phyloP scores from a whole-genome alignment of 2,888 invertebrate species.

The Drosophila kuntzei region DNA sequence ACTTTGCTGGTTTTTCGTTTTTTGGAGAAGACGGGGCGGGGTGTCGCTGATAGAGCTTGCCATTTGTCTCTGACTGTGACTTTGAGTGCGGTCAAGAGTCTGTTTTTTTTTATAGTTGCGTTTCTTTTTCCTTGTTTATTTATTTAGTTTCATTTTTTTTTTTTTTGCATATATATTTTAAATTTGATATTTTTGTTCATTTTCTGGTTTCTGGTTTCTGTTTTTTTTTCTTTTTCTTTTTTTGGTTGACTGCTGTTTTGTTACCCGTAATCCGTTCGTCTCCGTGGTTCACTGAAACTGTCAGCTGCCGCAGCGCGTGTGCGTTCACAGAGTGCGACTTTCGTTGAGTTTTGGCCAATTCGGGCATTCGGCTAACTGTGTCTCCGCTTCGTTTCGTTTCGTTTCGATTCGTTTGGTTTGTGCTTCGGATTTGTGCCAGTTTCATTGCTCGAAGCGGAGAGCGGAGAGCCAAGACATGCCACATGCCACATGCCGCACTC shows the following conservation, averaged over 20 bases:
- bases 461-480: constrained; percentile 9
- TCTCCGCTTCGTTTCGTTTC: constrained; percentile 5
- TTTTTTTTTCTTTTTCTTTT: neutral
- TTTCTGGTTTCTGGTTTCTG: constrained; percentile 7
- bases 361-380: constrained; percentile 18
- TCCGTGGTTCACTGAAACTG: constrained; percentile 86
- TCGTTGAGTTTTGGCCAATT: constrained; percentile 76
- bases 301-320: constrained; percentile 83
- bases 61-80: constrained; percentile 5
- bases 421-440: constrained; percentile 57
- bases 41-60: neutral
- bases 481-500: constrained; percentile 60
- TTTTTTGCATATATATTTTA: neutral
- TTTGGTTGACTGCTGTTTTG: constrained; percentile 43
- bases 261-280: constrained; percentile 86
- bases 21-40: constrained; percentile 2
- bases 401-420: constrained; percentile 10
- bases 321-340: constrained; percentile 80
- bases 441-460: constrained; percentile 20
- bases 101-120: neutral
- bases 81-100: constrained; percentile 13
- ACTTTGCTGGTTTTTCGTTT: constrained; percentile 23
- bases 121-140: neutral
- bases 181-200: constrained; percentile 5
- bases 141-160: too few relatives aligned